Evolutionary conservation across 1,140 invertebrate species (phyloP).

Genomic region (Hyphantria cunea): DNA sequence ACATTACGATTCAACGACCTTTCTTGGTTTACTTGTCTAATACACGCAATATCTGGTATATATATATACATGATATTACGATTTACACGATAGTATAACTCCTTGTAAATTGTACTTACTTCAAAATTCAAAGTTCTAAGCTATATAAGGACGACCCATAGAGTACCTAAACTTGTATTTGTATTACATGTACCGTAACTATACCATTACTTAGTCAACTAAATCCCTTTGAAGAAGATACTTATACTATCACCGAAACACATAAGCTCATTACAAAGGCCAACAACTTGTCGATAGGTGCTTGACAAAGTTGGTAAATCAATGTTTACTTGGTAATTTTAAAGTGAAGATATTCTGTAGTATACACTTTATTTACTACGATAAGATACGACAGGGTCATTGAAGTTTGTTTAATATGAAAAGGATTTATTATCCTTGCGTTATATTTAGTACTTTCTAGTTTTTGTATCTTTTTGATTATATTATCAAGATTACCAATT

Average conservation of each 20-base stretch:
- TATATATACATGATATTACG: not conserved
- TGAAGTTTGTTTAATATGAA: not conserved
- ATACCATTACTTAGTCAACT: constrained; percentile 13
- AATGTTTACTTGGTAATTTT: constrained; percentile 21
- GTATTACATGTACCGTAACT: constrained; percentile 8
- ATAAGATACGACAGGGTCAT: not conserved
- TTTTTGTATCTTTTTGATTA: too few species aligned
- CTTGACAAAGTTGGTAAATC: constrained; percentile 18
- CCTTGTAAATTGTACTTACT: not conserved
- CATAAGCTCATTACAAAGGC: constrained; percentile 16
- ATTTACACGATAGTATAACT: not conserved
- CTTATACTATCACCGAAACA: constrained; percentile 2
- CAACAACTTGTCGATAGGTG: constrained; percentile 5
- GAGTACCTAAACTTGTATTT: too few species aligned
- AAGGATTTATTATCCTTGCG: too few species aligned
- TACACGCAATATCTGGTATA: too few species aligned
- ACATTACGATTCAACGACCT: too few species aligned
- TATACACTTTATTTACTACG: constrained; percentile 1
- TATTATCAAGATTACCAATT: too few species aligned
- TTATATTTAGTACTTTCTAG: too few species aligned
- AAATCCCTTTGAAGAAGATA: constrained; percentile 20
- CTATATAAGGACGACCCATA: too few species aligned
- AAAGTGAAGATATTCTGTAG: constrained; percentile 7
- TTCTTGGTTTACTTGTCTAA: too few species aligned
- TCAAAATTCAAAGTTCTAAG: too few species aligned